Evolutionary conservation across 2,797 vertebrate species (phyloP).

Genomic region (Neomorphus geoffroyi): DNA sequence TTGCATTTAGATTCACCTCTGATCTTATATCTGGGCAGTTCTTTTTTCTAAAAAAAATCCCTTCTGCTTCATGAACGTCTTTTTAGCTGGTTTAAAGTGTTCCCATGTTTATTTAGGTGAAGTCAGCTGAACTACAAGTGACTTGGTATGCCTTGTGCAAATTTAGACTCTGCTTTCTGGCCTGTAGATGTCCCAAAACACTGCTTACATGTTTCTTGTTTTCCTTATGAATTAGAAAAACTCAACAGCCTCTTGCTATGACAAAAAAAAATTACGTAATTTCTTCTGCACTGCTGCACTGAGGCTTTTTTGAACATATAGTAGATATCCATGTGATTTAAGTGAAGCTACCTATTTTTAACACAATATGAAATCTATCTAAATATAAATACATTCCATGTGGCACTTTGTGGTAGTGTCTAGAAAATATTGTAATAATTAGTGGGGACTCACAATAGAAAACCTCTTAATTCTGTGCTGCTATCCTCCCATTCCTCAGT

Average conservation of each 20-base stretch:
- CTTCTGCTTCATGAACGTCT: not conserved
- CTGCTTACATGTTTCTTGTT: constrained; percentile 29
- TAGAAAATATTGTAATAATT: constrained; percentile 70
- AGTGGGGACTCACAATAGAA: constrained; percentile 45
- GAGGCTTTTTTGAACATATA: constrained; percentile 1
- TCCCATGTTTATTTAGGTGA: constrained; percentile 22
- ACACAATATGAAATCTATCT: constrained; percentile 55
- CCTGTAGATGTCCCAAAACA: not conserved
- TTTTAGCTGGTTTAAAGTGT: not conserved
- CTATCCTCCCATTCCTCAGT: constrained; percentile 6
- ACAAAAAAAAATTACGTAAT: constrained; percentile 1
- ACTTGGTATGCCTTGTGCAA: not conserved
- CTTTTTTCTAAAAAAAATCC: not conserved
- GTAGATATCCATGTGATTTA: constrained; percentile 47
- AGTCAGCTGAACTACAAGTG: constrained; percentile 19
- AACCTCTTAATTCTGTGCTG: constrained; percentile 47
- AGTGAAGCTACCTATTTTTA: constrained; percentile 54
- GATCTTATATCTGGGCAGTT: not conserved
- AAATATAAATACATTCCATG: constrained; percentile 61
- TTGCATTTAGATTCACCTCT: not conserved
- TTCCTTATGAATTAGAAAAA: constrained; percentile 54
- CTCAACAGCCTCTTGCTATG: not conserved
- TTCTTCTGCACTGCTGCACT: constrained; percentile 23
- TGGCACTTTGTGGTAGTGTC: constrained; percentile 19
- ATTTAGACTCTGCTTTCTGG: constrained; percentile 2